Evolutionary conservation across 2,888 invertebrate genomes (phyloP).

Genomic region (Eubasilissa splendida): DNA sequence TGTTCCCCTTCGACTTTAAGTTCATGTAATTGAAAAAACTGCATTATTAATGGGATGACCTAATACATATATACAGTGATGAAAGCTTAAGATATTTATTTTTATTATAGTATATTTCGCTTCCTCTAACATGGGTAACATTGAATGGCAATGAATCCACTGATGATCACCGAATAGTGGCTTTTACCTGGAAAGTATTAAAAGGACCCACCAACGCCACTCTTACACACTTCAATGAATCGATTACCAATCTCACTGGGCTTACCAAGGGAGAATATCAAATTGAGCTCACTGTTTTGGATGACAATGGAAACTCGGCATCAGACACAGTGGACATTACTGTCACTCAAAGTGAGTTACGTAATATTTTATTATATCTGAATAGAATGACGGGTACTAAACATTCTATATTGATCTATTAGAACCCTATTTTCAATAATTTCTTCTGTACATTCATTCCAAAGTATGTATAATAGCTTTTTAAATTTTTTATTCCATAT

Average conservation of each 20-base stretch:
- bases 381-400: no score
- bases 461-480: neutral
- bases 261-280: conserved; percentile 89
- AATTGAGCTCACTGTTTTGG: conserved; percentile 86
- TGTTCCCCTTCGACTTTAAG: no score
- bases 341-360: conserved; percentile 86
- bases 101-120: conserved; percentile 79
- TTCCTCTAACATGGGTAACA: conserved; percentile 86
- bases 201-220: conserved; percentile 78
- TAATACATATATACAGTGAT: neutral
- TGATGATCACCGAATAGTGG: conserved; percentile 88
- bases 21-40: no score
- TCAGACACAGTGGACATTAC: conserved; percentile 81
- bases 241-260: conserved; percentile 83
- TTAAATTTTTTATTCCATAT: neutral
- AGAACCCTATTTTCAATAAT: neutral
- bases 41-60: no score
- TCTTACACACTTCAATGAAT: conserved; percentile 73
- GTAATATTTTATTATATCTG: neutral
- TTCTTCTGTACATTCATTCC: neutral
- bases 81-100: conserved; percentile 34
- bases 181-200: conserved; percentile 88
- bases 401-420: neutral
- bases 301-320: conserved; percentile 88
- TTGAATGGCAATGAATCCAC: conserved; percentile 87